Base-by-base conservation (phyloP, 2,113 vertebrate genomes). In the Cephalophus harveyi region DNA sequence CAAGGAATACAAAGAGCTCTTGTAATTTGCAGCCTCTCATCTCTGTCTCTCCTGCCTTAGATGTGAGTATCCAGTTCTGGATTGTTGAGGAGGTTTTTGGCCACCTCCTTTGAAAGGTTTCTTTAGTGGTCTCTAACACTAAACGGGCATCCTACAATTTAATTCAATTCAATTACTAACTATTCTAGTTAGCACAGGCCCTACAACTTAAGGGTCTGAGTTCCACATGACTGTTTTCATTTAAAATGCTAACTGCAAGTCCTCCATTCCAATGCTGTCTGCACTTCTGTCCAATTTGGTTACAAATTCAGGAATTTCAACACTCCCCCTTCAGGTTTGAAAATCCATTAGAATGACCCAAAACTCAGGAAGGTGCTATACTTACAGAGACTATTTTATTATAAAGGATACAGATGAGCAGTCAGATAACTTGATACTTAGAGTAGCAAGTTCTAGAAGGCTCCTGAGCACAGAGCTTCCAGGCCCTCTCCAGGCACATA, bases 401-500 rank as follows among this genome's bases (percentile, higher is more conserved):
- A 14, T 83, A 78, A 89, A 67, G 10, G 52, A 48, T 83, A 86
- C 30, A 89, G 84, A 64, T 74, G 19, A 86, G 14, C 23, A 50
- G 52, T 3, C 12, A 92, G 48, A 16, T 55, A 74, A 46, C 43
- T 36, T 28, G 33, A 50, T 40, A 3, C 4, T 43, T 55, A 17
- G 11, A 40, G 6, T 25, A n/a, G 36, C 50, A 30, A 71, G 33
- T 13, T 87, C 59, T 79, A 12, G 71, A 40, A 48, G 27, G 36
- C 10, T 43, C 36, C n/a, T 78, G 21, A 17, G 30, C 15, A 2
- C 5, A 5, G 57, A 40, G 59, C 12, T 16, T 30, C 76, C 4
- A 5, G 19, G n/a, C 2, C 14, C 11, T 15, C 25, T 48, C n/a
- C 5, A 17, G 50, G 1, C 12, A 9, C 3, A 9, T 52, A 0